phyloP scores from a whole-genome alignment of 2,113 vertebrate genomes.

The Ancistrus triradiatus region DNA sequence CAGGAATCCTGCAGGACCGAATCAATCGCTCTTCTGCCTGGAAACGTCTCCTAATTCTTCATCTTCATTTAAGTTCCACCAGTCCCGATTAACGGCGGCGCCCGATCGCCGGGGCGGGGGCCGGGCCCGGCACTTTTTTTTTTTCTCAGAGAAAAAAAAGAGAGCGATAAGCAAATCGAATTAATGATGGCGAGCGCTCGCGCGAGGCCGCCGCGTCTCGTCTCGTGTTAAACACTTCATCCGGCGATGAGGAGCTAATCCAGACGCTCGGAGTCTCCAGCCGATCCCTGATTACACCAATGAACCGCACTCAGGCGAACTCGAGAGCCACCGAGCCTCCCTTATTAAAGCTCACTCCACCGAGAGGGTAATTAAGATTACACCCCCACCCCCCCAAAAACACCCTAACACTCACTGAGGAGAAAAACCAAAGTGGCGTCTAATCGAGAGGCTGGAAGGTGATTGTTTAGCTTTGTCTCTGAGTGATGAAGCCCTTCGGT shows the following conservation, averaged over 20 bases:
- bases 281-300: slow-evolving; percentile 67
- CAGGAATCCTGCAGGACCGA: slow-evolving; percentile 70
- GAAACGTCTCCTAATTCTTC: slow-evolving; percentile 74
- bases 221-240: slow-evolving; percentile 73
- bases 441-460: slow-evolving; percentile 74
- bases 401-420: slow-evolving; percentile 30
- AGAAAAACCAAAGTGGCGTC: slow-evolving; percentile 66
- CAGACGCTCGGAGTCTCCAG: slow-evolving; percentile 62
- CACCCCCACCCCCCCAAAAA: no score
- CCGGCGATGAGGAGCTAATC: slow-evolving; percentile 68
- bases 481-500: slow-evolving; percentile 68
- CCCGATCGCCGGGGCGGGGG: slow-evolving; percentile 52
- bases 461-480: slow-evolving; percentile 71
- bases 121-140: no score
- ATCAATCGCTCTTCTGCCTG: slow-evolving; percentile 72
- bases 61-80: slow-evolving; percentile 74
- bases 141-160: slow-evolving; percentile 2
- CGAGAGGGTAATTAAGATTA: slow-evolving; percentile 74
- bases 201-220: slow-evolving; percentile 53
- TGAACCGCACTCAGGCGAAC: slow-evolving; percentile 50
- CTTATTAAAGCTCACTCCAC: slow-evolving; percentile 66
- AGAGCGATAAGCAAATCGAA: slow-evolving; percentile 64
- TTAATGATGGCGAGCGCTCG: slow-evolving; percentile 68
- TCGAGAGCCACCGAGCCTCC: slow-evolving; percentile 59
- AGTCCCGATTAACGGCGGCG: no score